Percentiles rank a stretch among this genome's conserved stretches.
phyloP scores from a whole-genome alignment of 2,797 vertebrate species.

The Dryobates pubescens region DNA sequence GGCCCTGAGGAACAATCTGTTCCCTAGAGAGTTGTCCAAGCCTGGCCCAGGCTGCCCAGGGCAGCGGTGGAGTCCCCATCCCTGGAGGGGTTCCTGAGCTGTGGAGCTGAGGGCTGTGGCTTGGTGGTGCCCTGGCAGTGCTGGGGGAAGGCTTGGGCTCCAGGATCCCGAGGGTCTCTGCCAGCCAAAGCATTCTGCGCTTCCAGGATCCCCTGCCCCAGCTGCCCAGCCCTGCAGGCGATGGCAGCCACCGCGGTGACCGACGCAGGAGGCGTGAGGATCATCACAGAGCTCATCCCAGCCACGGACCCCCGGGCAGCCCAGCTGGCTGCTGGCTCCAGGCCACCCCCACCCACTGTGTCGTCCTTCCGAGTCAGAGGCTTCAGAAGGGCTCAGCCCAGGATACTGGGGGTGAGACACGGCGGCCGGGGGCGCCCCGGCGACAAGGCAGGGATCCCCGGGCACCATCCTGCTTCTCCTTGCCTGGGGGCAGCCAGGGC shows the following conservation, averaged over 20 bases:
- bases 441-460: accelerated
- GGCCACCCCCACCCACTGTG: accelerated
- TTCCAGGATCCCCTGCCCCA: neutral
- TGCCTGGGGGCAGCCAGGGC: accelerated
- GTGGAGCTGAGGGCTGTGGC: neutral
- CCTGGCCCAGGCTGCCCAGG: too few species aligned
- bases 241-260: conserved; percentile 39
- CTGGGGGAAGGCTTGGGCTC: too few species aligned
- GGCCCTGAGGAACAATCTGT: too few species aligned
- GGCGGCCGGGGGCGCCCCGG: accelerated
- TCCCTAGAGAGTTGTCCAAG: too few species aligned
- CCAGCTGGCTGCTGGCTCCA: neutral
- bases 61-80: too few species aligned
- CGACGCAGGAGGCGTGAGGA: neutral
- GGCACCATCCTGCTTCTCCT: neutral
- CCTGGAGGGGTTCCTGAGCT: too few species aligned
- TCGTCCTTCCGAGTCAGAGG: neutral
- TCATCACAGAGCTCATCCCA: conserved; percentile 50
- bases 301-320: neutral
- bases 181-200: neutral
- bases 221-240: neutral
- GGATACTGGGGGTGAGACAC: conserved; percentile 50
- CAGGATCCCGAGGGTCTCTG: neutral
- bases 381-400: conserved; percentile 43
- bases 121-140: neutral